Percentiles rank a stretch among this genome's conserved stretches.
Conservation (phyloP, 2,888 invertebrate genomes). For the Listrodromus nycthemerus region DNA sequence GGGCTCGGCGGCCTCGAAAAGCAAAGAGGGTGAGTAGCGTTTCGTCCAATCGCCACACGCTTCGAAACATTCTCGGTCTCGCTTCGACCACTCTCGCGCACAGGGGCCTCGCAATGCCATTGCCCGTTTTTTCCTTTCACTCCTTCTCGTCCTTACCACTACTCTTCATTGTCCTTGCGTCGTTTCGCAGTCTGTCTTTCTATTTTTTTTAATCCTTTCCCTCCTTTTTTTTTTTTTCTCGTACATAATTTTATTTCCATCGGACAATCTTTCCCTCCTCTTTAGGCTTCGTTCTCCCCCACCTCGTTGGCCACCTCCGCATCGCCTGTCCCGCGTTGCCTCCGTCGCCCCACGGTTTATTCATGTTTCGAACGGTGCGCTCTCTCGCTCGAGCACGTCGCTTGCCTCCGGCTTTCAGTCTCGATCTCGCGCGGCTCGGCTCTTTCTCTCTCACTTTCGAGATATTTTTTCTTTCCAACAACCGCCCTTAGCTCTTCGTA, state of each 20-base stretch:
- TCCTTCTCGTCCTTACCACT: conserved; percentile 43
- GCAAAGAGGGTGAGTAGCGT: conserved; percentile 81
- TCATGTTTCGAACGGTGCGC: neutral
- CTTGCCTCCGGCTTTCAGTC: neutral
- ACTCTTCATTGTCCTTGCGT: conserved; percentile 53
- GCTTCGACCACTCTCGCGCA: conserved; percentile 12
- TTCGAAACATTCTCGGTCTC: neutral
- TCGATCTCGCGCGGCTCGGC: neutral
- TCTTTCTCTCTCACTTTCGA: too few species aligned
- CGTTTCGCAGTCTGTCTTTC: conserved; percentile 41
- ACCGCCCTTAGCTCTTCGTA: neutral
- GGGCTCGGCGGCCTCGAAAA: conserved; percentile 81
- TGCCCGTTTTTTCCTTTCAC: conserved; percentile 52
- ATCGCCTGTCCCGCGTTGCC: conserved; percentile 10
- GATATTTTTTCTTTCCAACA: neutral
- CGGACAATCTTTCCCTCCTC: conserved; percentile 24
- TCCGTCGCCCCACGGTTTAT: conserved; percentile 6
- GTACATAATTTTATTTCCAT: conserved; percentile 20
- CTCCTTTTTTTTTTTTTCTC: conserved; percentile 52
- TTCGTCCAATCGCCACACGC: conserved; percentile 27
- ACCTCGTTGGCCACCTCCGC: conserved; percentile 21
- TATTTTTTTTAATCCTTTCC: conserved; percentile 28
- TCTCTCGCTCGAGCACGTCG: neutral
- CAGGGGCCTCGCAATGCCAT: neutral
- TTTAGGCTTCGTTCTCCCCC: conserved; percentile 49